Percentiles rank a stretch among this genome's conserved stretches.
phyloP scores from a whole-genome alignment of 2,888 invertebrate species.

The Bursaphelenchus okinawaensis region DNA sequence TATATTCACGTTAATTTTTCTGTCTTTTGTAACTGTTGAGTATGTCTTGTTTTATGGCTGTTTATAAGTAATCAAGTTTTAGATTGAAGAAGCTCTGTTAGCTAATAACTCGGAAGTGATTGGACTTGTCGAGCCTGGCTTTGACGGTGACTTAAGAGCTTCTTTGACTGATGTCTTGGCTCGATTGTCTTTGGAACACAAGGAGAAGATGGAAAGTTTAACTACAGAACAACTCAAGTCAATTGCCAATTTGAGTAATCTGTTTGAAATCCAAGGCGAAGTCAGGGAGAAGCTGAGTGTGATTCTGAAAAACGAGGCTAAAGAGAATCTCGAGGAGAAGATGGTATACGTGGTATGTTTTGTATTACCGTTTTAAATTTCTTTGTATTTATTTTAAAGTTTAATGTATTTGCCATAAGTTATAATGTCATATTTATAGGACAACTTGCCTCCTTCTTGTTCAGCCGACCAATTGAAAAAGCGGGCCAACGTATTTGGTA shows the following conservation, averaged over 20 bases:
- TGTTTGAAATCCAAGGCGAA: slow-evolving; percentile 21
- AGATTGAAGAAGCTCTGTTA: slow-evolving; percentile 27
- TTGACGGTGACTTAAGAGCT: slow-evolving; percentile 10
- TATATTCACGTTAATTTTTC: no score
- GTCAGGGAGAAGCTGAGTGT: slow-evolving; percentile 15
- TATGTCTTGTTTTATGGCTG: not conserved
- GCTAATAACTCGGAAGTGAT: slow-evolving; percentile 8
- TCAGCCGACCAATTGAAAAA: slow-evolving; percentile 16
- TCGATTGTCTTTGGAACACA: slow-evolving; percentile 10
- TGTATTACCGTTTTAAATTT: not conserved
- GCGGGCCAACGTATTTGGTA: slow-evolving; percentile 26
- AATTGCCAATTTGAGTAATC: slow-evolving; percentile 28
- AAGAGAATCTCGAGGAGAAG: slow-evolving; percentile 19
- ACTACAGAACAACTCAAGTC: slow-evolving; percentile 20
- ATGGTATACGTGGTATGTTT: slow-evolving; percentile 35
- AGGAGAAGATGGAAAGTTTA: not conserved
- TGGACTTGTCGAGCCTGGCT: not conserved
- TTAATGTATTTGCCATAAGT: no score
- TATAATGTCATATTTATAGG: no score
- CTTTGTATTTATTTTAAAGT: slow-evolving; percentile 6
- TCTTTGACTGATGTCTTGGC: slow-evolving; percentile 14
- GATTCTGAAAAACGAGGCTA: slow-evolving; percentile 11
- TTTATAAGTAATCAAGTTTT: not conserved
- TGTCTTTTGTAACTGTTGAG: no score
- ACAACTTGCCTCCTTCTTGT: slow-evolving; percentile 27